phyloP scores from a whole-genome alignment of 2,113 vertebrate species.

The Barnardius zonarius region DNA sequence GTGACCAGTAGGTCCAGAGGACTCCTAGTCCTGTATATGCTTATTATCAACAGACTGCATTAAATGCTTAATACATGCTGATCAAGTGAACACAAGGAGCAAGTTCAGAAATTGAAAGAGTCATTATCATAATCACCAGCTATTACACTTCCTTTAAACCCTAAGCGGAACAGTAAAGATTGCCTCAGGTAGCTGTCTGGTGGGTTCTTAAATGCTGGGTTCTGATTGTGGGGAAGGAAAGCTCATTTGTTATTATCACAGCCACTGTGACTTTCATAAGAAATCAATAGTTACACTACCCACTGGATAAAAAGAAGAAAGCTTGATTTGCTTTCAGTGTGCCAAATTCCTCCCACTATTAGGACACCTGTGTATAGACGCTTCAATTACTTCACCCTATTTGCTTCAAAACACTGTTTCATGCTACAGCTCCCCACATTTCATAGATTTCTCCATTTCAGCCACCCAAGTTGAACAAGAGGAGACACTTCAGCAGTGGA shows the following conservation, averaged over 20 bases:
- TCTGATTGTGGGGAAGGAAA: not conserved
- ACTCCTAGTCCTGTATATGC: not conserved
- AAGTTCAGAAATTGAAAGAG: not conserved
- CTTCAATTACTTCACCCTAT: not conserved
- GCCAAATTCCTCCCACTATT: not conserved
- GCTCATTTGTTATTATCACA: not conserved
- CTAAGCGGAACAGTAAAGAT: not conserved
- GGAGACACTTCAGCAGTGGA: not conserved
- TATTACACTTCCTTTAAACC: not conserved
- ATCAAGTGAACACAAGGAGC: not conserved
- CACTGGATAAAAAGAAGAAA: constrained; percentile 18
- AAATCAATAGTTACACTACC: not conserved
- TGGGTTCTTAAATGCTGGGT: not conserved
- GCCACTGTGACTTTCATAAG: not conserved
- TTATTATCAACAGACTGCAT: not conserved
- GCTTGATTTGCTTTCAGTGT: not conserved
- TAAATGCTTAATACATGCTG: not conserved
- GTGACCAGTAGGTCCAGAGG: not conserved
- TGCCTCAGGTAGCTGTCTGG: not conserved
- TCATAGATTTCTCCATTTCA: not conserved
- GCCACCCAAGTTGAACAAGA: not conserved
- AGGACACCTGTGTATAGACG: not conserved
- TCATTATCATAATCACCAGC: not conserved
- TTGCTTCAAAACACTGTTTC: not conserved
- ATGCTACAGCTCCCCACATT: not conserved